A percentile compares a stretch with the other conserved stretches of the same genome.
Evolutionary conservation across 2,888 invertebrate species (phyloP).

Genomic region (Leptinotarsa rubiginosa): DNA sequence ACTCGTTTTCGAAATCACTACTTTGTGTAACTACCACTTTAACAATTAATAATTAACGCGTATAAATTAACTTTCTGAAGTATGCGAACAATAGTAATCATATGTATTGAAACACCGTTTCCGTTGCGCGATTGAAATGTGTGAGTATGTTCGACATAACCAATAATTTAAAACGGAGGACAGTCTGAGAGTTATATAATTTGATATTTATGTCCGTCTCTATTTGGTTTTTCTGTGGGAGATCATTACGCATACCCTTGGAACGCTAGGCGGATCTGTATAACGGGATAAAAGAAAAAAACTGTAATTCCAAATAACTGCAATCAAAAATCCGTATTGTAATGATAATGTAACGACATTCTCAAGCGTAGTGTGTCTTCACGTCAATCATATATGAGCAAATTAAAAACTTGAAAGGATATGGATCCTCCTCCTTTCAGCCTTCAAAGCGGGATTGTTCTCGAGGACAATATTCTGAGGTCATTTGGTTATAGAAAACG

Average conservation of each 20-base stretch:
- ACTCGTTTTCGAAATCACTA: conserved; percentile 8
- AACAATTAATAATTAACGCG: conserved; percentile 7
- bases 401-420: neutral
- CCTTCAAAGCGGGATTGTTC: neutral
- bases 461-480: neutral
- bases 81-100: conserved; percentile 20
- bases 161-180: conserved; percentile 5
- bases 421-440: neutral
- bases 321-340: neutral
- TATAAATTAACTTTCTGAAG: conserved; percentile 15
- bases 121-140: conserved; percentile 3
- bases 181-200: conserved; percentile 17
- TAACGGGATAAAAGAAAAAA: neutral
- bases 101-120: conserved; percentile 11
- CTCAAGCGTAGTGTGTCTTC: neutral
- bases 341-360: neutral
- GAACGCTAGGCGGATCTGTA: conserved; percentile 5
- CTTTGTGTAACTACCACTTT: conserved; percentile 6
- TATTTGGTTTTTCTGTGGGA: conserved; percentile 11
- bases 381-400: neutral
- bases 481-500: neutral
- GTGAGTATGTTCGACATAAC: conserved; percentile 12
- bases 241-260: neutral
- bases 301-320: neutral
- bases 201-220: conserved; percentile 13